These are phyloP conservation scores for Notodonta dromedarius DNA, from an alignment of 2,888 invertebrate genomes.

Conservation along the genomic window DNA sequence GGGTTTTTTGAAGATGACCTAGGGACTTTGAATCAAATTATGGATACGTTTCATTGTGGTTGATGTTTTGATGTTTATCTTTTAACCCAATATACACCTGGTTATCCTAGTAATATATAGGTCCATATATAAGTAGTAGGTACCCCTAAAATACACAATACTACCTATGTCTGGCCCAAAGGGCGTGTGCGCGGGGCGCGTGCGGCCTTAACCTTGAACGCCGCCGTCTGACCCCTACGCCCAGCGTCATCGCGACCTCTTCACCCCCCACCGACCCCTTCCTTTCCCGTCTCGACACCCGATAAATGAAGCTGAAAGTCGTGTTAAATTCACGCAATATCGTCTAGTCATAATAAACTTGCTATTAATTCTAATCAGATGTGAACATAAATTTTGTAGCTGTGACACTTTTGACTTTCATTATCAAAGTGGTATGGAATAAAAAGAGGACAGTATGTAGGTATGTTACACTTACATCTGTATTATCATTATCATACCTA, in stretches of 20 bases:
- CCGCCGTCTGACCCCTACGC: constrained; percentile 71
- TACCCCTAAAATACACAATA: no score
- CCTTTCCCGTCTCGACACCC: constrained; percentile 55
- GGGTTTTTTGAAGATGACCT: no score
- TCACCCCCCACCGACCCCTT: constrained; percentile 47
- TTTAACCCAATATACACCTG: no score
- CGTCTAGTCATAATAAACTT: constrained; percentile 38
- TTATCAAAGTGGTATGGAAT: background rate
- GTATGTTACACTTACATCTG: no score
- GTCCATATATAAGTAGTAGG: no score
- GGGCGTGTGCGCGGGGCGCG: constrained; percentile 49
- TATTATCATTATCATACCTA: no score
- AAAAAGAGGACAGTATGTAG: background rate
- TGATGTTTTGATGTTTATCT: no score
- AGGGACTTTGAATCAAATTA: no score
- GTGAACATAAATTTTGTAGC: no score
- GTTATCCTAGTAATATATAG: no score
- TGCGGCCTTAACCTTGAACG: constrained; percentile 81
- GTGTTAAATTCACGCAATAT: constrained; percentile 59
- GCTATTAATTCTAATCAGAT: background rate
- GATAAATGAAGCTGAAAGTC: constrained; percentile 65
- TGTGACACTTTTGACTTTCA: constrained; percentile 1
- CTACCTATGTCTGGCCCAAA: constrained; percentile 9
- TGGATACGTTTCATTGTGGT: no score
- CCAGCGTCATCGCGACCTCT: constrained; percentile 50